Percentiles rank a stretch among this genome's conserved stretches.
Evolutionary conservation across 2,113 vertebrate species (phyloP).

Genomic region (Chaetura pelagica): DNA sequence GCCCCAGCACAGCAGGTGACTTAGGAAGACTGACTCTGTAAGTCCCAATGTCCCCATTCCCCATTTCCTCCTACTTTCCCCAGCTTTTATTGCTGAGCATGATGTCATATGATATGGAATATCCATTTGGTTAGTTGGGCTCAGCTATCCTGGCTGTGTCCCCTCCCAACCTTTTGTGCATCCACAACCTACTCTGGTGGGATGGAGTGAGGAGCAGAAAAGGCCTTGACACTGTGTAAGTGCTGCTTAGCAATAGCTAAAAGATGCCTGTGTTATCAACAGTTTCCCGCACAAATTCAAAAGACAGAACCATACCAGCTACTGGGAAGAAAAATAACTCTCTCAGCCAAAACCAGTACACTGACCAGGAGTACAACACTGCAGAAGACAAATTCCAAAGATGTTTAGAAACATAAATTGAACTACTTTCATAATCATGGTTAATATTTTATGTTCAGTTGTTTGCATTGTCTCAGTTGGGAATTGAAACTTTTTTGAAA

Average conservation of each 20-base stretch:
- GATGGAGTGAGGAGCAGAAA: background rate
- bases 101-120: no score
- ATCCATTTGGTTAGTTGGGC: background rate
- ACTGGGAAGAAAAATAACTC: rapidly evolving
- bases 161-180: background rate
- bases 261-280: rapidly evolving
- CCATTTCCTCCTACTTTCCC: background rate
- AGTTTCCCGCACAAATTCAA: background rate
- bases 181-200: no score
- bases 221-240: rapidly evolving
- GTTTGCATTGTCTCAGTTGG: background rate
- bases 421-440: background rate
- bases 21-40: no score
- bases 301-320: rapidly evolving
- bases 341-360: background rate
- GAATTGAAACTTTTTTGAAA: background rate
- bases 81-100: background rate
- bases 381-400: background rate
- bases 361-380: background rate
- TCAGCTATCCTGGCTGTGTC: background rate
- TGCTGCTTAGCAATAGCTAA: rapidly evolving
- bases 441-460: background rate
- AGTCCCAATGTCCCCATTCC: rapidly evolving
- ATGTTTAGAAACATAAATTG: background rate
- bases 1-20: background rate